A percentile compares a stretch with the other conserved stretches of the same genome.
These are phyloP conservation scores for Volucella zonaria DNA, from an alignment of 2,888 invertebrate species.

Conservation along the genomic window DNA sequence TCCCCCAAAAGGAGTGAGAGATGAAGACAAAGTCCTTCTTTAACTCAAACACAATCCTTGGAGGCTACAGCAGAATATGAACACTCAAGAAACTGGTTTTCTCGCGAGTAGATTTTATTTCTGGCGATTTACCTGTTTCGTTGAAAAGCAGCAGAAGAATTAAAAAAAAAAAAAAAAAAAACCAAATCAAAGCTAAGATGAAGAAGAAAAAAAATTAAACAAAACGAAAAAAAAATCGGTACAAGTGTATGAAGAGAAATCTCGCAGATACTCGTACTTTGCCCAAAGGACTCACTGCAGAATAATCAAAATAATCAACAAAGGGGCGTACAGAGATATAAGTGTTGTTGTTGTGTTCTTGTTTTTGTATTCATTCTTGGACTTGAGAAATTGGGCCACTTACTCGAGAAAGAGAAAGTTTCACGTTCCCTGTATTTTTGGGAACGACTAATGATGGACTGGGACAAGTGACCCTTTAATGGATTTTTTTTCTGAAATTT, in stretches of 20 bases:
- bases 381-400: constrained; percentile 65
- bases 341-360: background rate
- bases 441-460: constrained; percentile 56
- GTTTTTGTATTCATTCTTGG: constrained; percentile 12
- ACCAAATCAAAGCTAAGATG: background rate
- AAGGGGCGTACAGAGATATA: constrained; percentile 40
- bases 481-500: constrained; percentile 24
- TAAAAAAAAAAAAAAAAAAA: constrained; percentile 30
- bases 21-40: constrained; percentile 47
- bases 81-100: constrained; percentile 58
- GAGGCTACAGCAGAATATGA: constrained; percentile 29
- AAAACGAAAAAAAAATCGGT: constrained; percentile 55
- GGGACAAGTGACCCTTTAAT: constrained; percentile 70
- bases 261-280: constrained; percentile 17
- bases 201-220: constrained; percentile 33
- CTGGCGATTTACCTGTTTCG: constrained; percentile 68
- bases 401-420: constrained; percentile 70
- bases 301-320: constrained; percentile 67
- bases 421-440: constrained; percentile 49
- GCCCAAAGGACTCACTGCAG: constrained; percentile 60
- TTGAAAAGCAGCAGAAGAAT: constrained; percentile 30
- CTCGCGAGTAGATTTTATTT: constrained; percentile 43
- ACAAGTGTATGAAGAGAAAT: constrained; percentile 51
- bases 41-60: constrained; percentile 48
- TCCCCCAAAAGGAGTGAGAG: background rate